These are phyloP conservation scores for Bucorvus abyssinicus DNA, from an alignment of 2,797 vertebrate species.

Conservation along the genomic window DNA sequence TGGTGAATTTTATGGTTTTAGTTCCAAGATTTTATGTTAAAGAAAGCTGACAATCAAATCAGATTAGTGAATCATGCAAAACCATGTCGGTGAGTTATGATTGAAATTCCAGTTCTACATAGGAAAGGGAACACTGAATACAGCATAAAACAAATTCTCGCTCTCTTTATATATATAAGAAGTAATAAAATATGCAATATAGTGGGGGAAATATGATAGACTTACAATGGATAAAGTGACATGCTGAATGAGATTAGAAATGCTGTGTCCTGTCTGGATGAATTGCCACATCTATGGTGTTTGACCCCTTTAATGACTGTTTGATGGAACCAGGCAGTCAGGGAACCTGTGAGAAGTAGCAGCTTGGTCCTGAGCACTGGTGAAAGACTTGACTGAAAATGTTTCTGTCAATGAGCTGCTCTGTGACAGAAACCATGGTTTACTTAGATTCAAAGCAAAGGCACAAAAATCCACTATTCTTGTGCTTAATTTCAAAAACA, in stretches of 20 bases:
- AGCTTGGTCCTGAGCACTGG: neutral
- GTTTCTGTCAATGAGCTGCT: neutral
- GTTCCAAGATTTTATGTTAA: neutral
- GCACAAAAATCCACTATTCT: neutral
- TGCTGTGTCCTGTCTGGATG: neutral
- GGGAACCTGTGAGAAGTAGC: neutral
- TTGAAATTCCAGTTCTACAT: neutral
- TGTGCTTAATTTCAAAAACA: neutral
- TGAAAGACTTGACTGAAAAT: neutral
- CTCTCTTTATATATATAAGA: too few species aligned
- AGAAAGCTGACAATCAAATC: neutral
- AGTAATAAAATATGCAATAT: neutral
- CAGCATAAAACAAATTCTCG: neutral
- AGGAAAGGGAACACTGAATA: neutral
- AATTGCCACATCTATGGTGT: neutral
- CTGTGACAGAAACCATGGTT: neutral
- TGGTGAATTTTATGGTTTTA: neutral
- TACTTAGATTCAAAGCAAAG: neutral
- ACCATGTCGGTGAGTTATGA: neutral
- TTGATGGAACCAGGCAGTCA: neutral
- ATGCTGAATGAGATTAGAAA: neutral
- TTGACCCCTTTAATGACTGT: neutral
- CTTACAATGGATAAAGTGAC: neutral
- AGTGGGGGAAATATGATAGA: rapidly evolving
- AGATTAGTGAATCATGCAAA: neutral